Evolutionary conservation across 2,797 vertebrate species (phyloP).

Genomic region (Hafferia zeledoni): DNA sequence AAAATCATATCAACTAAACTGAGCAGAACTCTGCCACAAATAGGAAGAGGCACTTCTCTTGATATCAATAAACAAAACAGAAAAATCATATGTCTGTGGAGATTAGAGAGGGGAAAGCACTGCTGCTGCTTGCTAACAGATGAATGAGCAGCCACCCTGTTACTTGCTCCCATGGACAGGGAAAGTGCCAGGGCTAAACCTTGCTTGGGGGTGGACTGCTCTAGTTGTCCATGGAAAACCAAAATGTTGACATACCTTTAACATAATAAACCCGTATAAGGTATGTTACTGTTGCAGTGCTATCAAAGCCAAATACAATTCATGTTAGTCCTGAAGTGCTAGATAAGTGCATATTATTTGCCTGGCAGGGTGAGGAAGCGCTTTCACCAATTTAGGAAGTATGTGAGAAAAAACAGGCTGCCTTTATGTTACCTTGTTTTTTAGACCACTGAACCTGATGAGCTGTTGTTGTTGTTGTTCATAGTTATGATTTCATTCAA

Average conservation of each 20-base stretch:
- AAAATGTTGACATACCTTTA: not conserved
- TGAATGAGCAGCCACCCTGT: rapidly evolving
- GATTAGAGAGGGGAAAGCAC: not conserved
- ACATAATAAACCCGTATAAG: not conserved
- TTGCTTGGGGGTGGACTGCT: rapidly evolving
- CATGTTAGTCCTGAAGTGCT: not conserved
- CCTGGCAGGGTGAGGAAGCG: rapidly evolving
- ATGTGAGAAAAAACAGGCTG: rapidly evolving
- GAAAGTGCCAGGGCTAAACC: not conserved
- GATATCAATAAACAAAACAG: not conserved
- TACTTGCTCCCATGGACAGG: too few relatives aligned
- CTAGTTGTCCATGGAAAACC: not conserved
- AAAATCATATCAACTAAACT: not conserved
- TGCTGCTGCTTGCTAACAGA: not conserved
- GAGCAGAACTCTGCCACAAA: not conserved
- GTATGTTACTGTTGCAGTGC: not conserved
- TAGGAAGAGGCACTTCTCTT: rapidly evolving
- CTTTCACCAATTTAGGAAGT: not conserved
- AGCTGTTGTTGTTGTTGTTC: not conserved
- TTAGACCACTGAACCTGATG: not conserved
- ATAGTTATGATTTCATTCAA: not conserved
- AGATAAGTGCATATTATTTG: not conserved
- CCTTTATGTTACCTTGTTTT: not conserved
- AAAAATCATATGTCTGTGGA: not conserved
- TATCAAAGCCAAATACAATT: not conserved